Evolutionary conservation across 2,113 vertebrate species (phyloP).

Genomic region (Lipotes vexillifer): DNA sequence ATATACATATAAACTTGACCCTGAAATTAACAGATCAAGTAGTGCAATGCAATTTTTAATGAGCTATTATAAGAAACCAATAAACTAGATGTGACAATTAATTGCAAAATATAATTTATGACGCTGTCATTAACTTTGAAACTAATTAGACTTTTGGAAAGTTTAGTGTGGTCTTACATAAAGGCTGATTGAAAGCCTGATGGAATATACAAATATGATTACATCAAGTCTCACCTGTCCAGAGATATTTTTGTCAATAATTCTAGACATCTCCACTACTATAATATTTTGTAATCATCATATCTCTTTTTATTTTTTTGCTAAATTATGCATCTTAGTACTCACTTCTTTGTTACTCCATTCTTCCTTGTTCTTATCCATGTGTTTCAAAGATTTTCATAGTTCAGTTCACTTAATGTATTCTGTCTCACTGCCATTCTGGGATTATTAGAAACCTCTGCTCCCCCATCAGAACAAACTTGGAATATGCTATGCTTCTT

Average conservation of each 20-base stretch:
- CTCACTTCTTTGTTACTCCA: not conserved
- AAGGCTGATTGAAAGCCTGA: not conserved
- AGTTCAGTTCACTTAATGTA: not conserved
- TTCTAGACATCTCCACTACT: not conserved
- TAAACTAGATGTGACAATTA: not conserved
- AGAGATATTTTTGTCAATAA: not conserved
- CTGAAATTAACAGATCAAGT: not conserved
- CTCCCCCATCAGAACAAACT: not conserved
- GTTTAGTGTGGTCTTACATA: not conserved
- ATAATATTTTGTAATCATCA: not conserved
- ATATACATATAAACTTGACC: slow-evolving; percentile 13
- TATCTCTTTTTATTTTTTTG: not conserved
- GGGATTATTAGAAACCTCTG: not conserved
- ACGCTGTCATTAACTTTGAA: slow-evolving; percentile 2
- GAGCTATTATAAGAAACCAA: not conserved
- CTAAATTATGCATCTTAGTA: not conserved
- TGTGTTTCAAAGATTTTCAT: not conserved
- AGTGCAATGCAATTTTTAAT: slow-evolving; percentile 24
- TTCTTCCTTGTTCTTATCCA: not conserved
- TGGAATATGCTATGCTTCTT: not conserved
- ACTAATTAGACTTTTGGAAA: slow-evolving; percentile 3
- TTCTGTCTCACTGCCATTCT: not conserved
- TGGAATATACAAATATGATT: not conserved
- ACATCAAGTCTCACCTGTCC: not conserved
- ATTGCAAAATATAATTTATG: not conserved